A percentile compares a stretch with the other conserved stretches of the same genome.
These are phyloP conservation scores for Monochamus alternatus DNA, from an alignment of 2,888 invertebrate genomes.

Conservation along the genomic window DNA sequence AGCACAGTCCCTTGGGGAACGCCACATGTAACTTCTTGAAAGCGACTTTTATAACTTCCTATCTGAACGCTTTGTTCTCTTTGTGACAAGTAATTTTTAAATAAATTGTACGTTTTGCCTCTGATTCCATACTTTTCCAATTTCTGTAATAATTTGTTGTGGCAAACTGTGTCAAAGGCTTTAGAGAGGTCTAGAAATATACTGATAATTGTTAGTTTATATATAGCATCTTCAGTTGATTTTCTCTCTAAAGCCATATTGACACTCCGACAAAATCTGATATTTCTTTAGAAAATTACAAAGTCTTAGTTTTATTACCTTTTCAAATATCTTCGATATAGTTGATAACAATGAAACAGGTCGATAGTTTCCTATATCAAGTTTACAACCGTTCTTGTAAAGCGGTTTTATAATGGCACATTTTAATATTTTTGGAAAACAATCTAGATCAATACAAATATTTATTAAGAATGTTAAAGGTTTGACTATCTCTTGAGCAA, in stretches of 20 bases:
- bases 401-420: conserved; percentile 13
- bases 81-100: background rate
- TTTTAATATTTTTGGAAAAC: conserved; percentile 21
- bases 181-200: conserved; percentile 13
- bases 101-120: conserved; percentile 6
- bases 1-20: conserved; percentile 8
- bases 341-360: conserved; percentile 6
- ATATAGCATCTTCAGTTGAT: conserved; percentile 7
- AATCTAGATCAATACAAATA: background rate
- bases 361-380: conserved; percentile 14
- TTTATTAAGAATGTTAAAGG: conserved; percentile 21
- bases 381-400: conserved; percentile 5
- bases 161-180: conserved; percentile 4
- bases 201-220: background rate
- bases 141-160: conserved; percentile 6
- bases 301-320: conserved; percentile 1
- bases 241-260: conserved; percentile 11
- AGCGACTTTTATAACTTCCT: background rate
- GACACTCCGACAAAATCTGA: conserved; percentile 4
- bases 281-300: background rate
- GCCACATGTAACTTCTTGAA: background rate
- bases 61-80: no score
- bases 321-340: conserved; percentile 17
- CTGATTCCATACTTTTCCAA: background rate
- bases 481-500: conserved; percentile 14